Percentiles rank a stretch among this genome's conserved stretches.
These are phyloP conservation scores for Yponomeuta malinellus DNA, from an alignment of 2,888 invertebrate genomes.

Conservation along the genomic window DNA sequence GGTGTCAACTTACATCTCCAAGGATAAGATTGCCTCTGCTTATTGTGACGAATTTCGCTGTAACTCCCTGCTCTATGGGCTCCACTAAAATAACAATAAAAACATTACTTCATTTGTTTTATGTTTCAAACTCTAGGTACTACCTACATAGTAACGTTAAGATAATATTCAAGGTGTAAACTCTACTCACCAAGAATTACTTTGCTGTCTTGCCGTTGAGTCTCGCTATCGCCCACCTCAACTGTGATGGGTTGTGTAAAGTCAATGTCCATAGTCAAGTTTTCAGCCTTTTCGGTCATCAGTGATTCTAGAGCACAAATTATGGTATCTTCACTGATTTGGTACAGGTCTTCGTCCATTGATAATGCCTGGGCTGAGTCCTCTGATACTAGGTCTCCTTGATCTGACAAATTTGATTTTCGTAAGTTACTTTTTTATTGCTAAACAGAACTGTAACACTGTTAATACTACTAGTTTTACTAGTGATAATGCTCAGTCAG, in stretches of 20 bases:
- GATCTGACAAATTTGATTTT: conserved; percentile 30
- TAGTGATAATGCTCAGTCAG: too few relatives aligned
- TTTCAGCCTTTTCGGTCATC: conserved; percentile 38
- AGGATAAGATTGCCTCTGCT: conserved; percentile 60
- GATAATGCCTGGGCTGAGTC: conserved; percentile 23
- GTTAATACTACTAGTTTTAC: too few relatives aligned
- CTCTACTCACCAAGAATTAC: conserved; percentile 47
- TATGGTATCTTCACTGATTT: conserved; percentile 62
- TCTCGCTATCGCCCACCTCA: conserved; percentile 59
- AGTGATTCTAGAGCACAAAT: conserved; percentile 55
- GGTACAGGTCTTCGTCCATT: conserved; percentile 43
- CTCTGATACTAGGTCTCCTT: conserved; percentile 45
- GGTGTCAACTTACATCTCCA: conserved; percentile 50
- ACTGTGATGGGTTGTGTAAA: conserved; percentile 57
- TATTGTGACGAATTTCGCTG: conserved; percentile 57
- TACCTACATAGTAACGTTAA: too few relatives aligned
- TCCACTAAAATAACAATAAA: conserved; percentile 42
- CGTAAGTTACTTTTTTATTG: too few relatives aligned
- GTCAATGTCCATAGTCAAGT: conserved; percentile 42
- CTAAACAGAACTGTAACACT: too few relatives aligned
- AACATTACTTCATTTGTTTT: not conserved
- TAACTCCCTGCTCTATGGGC: conserved; percentile 54
- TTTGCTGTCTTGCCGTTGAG: conserved; percentile 55
- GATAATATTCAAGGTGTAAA: too few relatives aligned
- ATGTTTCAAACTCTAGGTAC: too few relatives aligned